Conservation (phyloP, 2,888 invertebrate genomes). For the Callyntrura sp. region DNA sequence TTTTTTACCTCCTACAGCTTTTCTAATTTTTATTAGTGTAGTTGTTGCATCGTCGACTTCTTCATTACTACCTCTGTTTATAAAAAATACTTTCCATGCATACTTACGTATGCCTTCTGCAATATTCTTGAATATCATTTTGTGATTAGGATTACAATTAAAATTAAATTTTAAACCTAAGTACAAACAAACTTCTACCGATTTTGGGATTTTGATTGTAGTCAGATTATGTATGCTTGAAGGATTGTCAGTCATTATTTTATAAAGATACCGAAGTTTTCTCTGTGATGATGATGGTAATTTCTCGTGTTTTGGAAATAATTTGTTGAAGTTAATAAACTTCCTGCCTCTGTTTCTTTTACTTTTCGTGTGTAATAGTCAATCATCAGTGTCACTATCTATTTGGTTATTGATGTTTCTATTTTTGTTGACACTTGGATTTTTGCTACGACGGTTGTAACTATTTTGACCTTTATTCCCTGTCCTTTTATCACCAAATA, state of each 20-base stretch:
- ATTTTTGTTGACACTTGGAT: too few species aligned
- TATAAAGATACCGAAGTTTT: neutral
- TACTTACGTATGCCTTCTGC: neutral
- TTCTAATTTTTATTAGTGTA: neutral
- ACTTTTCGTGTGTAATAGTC: neutral
- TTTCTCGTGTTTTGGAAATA: neutral
- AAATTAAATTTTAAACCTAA: constrained; percentile 21
- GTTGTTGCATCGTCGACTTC: neutral
- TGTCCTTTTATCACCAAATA: too few species aligned
- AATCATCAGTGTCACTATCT: too few species aligned
- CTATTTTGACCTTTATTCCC: too few species aligned
- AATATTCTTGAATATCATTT: neutral
- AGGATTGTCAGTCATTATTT: neutral
- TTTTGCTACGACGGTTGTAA: too few species aligned
- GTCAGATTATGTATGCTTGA: neutral
- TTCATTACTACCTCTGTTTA: neutral
- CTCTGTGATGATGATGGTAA: neutral
- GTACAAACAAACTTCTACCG: neutral
- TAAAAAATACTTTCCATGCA: constrained; percentile 5
- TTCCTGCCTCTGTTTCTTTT: neutral
- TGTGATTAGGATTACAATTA: neutral
- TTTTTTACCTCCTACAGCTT: neutral
- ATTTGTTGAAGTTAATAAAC: neutral
- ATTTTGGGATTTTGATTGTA: neutral
- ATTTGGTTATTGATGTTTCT: too few species aligned